Base-by-base conservation (phyloP, 2,888 invertebrate genomes). In the Liopterus haemorrhoidalis region DNA sequence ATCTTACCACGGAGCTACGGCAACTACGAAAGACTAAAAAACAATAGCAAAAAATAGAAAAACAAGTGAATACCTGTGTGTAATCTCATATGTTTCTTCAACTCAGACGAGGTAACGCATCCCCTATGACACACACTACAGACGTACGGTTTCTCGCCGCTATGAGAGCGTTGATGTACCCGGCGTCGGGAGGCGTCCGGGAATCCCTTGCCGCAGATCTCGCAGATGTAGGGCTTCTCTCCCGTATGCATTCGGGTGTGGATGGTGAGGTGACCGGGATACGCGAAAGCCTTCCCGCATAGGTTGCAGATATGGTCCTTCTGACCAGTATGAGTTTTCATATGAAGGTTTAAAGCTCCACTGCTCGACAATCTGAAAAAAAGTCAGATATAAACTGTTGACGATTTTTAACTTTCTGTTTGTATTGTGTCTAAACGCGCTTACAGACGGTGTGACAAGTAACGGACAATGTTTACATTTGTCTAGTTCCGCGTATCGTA, bases 101-200 rank as follows among this genome's bases (percentile, higher is more conserved):
- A 51, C 48, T 67, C 66, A 1, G 66, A 66, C 0, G 67, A 67
- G 50, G 63, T 66, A 24, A 67, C 64, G 46, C 66, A 68, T 14
- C 67, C 66, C 21, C 65, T 57, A 18, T 57, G 57, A 46, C 68
- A 68, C 12, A 54, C 52, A 15, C 57, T 54, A 51, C 69, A 69
- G 9, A 56, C 54, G 55, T 70, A 70, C 0, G 70, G 70, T 56
- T 66, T 69, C 41, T 68, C 67, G 8, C 72, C 68, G 32, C 65
- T 68, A 52, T 73, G 73, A 1, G 67, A 67, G 24, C 71, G 64
- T 37, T 63, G 62, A 50, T 73, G 72, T 3, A 72, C 71, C 21
- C 69, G 71, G 1, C 73, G 55, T 18, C 72, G 65, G 1, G 72
- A 71, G 4, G 69, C 69, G 47, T 73, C 71, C 16, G 70, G 70